Base-by-base conservation (phyloP, 1,140 invertebrate genomes). In the Coelopa frigida region DNA sequence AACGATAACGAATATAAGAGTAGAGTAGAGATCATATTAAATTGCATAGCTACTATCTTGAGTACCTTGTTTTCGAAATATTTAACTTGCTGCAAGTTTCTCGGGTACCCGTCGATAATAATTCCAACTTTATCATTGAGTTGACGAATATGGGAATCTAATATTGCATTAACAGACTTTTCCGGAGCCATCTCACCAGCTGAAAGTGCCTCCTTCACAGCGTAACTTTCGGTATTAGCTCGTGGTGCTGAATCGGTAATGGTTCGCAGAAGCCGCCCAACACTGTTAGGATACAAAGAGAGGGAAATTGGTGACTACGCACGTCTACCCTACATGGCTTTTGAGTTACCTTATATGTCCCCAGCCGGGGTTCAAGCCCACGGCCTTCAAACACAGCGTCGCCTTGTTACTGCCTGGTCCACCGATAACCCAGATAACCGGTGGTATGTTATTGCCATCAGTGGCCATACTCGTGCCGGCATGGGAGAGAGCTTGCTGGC, bases 81-180 rank as follows among this genome's bases (percentile, higher is more conserved):
- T 32, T 81, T 77, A 48, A 88, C 83, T 73, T 96, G 91, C 38
- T 82, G 80, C 52, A 92, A 72, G 57, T 94, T 87, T 39, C 90
- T 74, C 0, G 93, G 92, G 71, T 86, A 95, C 2, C 91, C 91
- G 65, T 94, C 91, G 23, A 96, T 79, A 39, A 96, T 76, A 46
- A 94, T 82, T 11, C 90, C 90, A 15, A 76, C 72, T 48, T 69
- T 66, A 36, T 75, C 71, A 5, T 40, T 40, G 29, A 68, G 37
- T 44, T 64, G 60, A 2, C 54, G 41, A 46, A 84, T 73, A 46
- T 82, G 75, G 32, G 73, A 73, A n/a, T 82, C 77, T 0, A 89
- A 72, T 2, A 86, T 55, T 52, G 78, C 77, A 67, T 80, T 75
- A 2, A 86, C 73, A 8, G 82, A 69, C 15, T 81, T 79, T 49